Evolutionary conservation across 2,113 vertebrate species (phyloP), one percentile per base, ranked within the genome.

Genomic region (Phylloscopus whistleri): DNA sequence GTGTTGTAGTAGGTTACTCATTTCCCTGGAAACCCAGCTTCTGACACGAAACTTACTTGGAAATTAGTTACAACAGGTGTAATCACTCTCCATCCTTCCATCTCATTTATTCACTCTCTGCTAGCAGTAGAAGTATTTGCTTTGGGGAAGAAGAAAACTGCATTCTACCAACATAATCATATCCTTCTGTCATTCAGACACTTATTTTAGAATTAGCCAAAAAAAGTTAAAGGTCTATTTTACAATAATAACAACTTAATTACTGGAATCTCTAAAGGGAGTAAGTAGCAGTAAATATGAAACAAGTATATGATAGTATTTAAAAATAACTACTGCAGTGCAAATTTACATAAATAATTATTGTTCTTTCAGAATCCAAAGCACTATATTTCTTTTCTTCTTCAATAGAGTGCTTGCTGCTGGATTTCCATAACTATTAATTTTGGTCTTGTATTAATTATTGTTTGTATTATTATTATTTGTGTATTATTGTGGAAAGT

Each of bases 31-130:
- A 96, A 95, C 51, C 13, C 67, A 62, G 44, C 72, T 97, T 77
- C 83, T 72, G 67, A 91, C 68, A n/a, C 72, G 82, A 95, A 96
- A 56, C 27, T 89, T 60, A 37, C 56, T 83, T 92, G 62, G 92
- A 95, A 96, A 95, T 95, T 83, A 83, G 63, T 94, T 93, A 78
- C 53, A 96, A 88, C 75, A 97, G 94, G 92, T 97, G 83, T 96
- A 92, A 84, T 76, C 58, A 87, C 73, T 94, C 60, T 96, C 60
- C 84, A 55, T 94, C 80, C 77, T 95, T 97, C 70, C 37, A 83
- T 94, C 94, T 96, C 96, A 95, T 97, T 98, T 96, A 95, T 97
- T 97, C 95, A 95, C 92, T 91, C 59, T 93, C 93, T 95, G 59
- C 55, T 93, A 89, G 69, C 24, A 60, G 43, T 67, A 59, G 78